phyloP scores from a whole-genome alignment of 2,888 invertebrate genomes.

The Macroteleia sp. region DNA sequence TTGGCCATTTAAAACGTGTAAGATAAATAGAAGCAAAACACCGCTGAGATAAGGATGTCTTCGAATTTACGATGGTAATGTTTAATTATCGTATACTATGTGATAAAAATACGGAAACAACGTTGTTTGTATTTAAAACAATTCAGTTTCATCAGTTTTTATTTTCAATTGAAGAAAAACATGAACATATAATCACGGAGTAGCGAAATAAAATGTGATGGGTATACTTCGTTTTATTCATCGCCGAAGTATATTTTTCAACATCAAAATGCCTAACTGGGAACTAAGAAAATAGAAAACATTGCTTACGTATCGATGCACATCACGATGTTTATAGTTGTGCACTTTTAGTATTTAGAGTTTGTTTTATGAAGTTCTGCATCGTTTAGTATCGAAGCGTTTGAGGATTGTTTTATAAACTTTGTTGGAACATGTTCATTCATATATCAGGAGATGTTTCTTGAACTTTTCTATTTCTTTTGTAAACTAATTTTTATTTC shows the following conservation, averaged over 20 bases:
- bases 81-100: too few relatives aligned
- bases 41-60: not conserved
- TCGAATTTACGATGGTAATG: conserved; percentile 1
- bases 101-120: too few relatives aligned
- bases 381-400: conserved; percentile 33
- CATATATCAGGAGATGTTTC: conserved; percentile 29
- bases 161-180: too few relatives aligned
- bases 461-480: conserved; percentile 27
- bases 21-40: conserved; percentile 8
- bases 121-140: too few relatives aligned
- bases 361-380: conserved; percentile 32
- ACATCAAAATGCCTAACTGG: too few relatives aligned
- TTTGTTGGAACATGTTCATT: conserved; percentile 29
- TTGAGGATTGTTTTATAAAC: conserved; percentile 42
- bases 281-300: not conserved
- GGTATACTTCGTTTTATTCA: too few relatives aligned
- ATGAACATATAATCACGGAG: too few relatives aligned
- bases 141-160: too few relatives aligned
- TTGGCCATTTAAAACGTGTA: conserved; percentile 13
- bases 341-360: conserved; percentile 33
- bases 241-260: too few relatives aligned
- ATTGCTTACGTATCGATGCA: not conserved
- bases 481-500: conserved; percentile 35
- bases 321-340: conserved; percentile 23
- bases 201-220: too few relatives aligned